Evolutionary conservation across 2,797 vertebrate species (phyloP).

Genomic region (Acomys russatus): DNA sequence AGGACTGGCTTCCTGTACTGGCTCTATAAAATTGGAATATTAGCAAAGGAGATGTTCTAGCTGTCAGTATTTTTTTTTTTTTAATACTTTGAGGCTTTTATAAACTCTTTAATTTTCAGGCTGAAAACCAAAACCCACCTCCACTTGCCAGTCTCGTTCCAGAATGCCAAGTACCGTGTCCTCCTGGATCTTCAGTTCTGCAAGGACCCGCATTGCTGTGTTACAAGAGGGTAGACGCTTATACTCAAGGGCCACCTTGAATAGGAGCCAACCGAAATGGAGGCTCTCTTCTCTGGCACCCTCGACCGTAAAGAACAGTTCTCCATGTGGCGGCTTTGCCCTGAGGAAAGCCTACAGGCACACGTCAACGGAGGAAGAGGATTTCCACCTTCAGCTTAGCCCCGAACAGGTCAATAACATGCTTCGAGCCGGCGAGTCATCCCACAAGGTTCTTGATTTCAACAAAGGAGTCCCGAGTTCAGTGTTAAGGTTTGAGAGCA

Average conservation of each 20-base stretch:
- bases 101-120: constrained; percentile 80
- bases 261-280: constrained; percentile 80
- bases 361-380: constrained; percentile 91
- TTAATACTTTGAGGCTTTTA: constrained; percentile 48
- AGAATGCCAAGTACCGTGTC: constrained; percentile 93
- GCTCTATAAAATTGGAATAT: constrained; percentile 19
- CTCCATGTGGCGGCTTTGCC: constrained; percentile 26
- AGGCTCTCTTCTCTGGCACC: constrained; percentile 72
- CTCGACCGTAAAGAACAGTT: constrained; percentile 66
- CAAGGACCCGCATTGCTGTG: constrained; percentile 84
- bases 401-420: constrained; percentile 93
- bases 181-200: constrained; percentile 90
- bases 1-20: background rate
- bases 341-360: constrained; percentile 83
- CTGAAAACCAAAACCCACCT: constrained; percentile 23
- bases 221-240: constrained; percentile 83
- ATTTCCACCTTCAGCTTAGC: constrained; percentile 92
- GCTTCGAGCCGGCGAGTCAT: constrained; percentile 92
- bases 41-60: constrained; percentile 38
- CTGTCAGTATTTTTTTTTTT: constrained; percentile 17
- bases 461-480: constrained; percentile 89
- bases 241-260: constrained; percentile 84
- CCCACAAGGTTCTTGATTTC: constrained; percentile 90
- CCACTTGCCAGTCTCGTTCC: constrained; percentile 57
- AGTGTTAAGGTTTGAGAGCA: constrained; percentile 95